A percentile compares a stretch with the other conserved stretches of the same genome.
These are phyloP conservation scores for Balearica regulorum DNA, from an alignment of 2,797 vertebrate genomes.

Conservation along the genomic window DNA sequence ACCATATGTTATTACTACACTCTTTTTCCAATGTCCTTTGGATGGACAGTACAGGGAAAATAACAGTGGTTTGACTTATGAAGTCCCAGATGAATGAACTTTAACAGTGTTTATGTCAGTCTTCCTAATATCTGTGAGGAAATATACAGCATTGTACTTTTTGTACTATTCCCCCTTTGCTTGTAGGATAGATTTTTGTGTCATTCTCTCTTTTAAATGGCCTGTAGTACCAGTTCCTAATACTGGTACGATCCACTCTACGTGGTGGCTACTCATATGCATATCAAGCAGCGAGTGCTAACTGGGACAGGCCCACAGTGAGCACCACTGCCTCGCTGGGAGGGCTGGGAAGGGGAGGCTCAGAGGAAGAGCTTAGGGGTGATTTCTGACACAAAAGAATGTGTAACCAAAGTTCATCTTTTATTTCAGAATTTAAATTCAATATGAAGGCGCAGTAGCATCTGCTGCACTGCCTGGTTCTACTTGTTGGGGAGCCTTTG, in stretches of 20 bases:
- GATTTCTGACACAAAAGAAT: constrained; percentile 6
- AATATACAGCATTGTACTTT: not conserved
- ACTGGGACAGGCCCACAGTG: not conserved
- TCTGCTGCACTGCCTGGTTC: constrained; percentile 1
- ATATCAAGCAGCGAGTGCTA: not conserved
- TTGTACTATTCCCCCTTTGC: not conserved
- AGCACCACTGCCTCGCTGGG: not conserved
- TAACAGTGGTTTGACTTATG: not conserved
- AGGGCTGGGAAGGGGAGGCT: not conserved
- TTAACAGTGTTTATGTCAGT: not conserved
- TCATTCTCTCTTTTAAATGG: not conserved
- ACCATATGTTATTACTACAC: not conserved
- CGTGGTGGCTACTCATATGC: not conserved
- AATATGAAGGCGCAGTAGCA: not conserved
- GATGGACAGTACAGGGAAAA: not conserved
- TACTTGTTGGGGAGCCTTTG: not conserved
- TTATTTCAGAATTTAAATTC: constrained; percentile 5
- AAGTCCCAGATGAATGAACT: not conserved
- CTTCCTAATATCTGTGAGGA: not conserved
- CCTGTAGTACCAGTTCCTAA: not conserved
- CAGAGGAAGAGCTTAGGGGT: constrained; percentile 26
- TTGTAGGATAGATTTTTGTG: not conserved
- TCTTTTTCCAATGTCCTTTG: not conserved
- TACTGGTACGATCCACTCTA: not conserved
- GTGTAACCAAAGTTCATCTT: not conserved